phyloP scores from a whole-genome alignment of 2,888 invertebrate species.

The Drosophila kambysellisi region DNA sequence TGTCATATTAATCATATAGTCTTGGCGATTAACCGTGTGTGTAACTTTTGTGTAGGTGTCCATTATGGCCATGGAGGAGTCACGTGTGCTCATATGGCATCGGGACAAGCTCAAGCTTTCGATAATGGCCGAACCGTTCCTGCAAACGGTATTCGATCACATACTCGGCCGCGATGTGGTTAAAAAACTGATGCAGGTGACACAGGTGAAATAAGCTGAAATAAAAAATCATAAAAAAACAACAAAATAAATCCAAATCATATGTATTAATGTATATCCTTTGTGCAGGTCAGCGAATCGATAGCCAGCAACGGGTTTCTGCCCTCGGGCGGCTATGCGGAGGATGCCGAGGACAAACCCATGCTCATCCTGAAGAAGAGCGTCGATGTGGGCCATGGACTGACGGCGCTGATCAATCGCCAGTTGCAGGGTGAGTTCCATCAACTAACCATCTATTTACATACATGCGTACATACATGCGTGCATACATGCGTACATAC shows the following conservation, averaged over 20 bases:
- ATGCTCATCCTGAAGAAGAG: constrained; percentile 91
- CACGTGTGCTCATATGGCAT: constrained; percentile 93
- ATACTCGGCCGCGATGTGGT: constrained; percentile 94
- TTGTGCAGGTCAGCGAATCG: constrained; percentile 90
- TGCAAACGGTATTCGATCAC: constrained; percentile 94
- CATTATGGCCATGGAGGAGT: constrained; percentile 94
- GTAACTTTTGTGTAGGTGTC: constrained; percentile 87
- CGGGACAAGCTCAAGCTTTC: constrained; percentile 93
- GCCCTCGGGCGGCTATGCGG: constrained; percentile 88
- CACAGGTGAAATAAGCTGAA: constrained; percentile 77
- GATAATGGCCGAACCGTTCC: constrained; percentile 92
- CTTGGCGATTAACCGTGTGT: neutral
- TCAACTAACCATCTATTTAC: neutral
- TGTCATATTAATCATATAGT: no score
- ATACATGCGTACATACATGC: neutral
- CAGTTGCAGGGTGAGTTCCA: constrained; percentile 90
- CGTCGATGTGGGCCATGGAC: constrained; percentile 89
- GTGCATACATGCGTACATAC: neutral
- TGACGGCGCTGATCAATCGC: constrained; percentile 91
- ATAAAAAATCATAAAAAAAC: neutral
- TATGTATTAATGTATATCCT: neutral
- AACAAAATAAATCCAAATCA: neutral
- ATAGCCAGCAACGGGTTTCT: constrained; percentile 91
- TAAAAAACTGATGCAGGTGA: constrained; percentile 94
- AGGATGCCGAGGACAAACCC: constrained; percentile 91